phyloP scores from a whole-genome alignment of 37 sponge, comb jelly and placozoan genomes.

The Cladorhizidae sp. region DNA sequence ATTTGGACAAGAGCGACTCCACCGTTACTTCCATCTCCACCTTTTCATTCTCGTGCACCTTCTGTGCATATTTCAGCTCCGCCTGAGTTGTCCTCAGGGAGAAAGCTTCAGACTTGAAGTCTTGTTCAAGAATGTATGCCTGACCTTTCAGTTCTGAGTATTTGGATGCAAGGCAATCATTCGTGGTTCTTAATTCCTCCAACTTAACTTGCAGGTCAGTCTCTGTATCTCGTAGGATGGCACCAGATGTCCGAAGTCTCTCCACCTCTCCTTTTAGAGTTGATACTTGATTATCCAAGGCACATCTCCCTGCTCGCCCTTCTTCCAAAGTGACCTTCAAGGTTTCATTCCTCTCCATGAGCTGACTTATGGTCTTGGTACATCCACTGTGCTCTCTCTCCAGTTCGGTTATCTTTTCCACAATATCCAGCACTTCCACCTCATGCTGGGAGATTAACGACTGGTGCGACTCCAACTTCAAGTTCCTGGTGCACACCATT shows the following conservation, averaged over 20 bases:
- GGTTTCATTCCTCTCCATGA: constrained; percentile 16
- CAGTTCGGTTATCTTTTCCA: constrained; percentile 30
- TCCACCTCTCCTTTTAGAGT: not conserved
- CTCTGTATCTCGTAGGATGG: no score
- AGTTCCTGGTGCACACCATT: constrained; percentile 47
- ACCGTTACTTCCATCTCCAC: not conserved
- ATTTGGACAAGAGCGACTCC: constrained; percentile 12
- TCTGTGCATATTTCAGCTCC: constrained; percentile 20
- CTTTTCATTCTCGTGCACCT: not conserved
- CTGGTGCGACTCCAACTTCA: constrained; percentile 41
- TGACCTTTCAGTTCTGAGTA: not conserved
- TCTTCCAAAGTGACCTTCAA: constrained; percentile 8
- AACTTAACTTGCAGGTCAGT: constrained; percentile 23
- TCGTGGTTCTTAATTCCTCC: not conserved
- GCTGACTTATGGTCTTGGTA: not conserved
- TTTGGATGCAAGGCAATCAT: not conserved
- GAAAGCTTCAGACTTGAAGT: constrained; percentile 6
- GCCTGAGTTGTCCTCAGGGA: constrained; percentile 15
- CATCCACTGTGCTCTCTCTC: constrained; percentile 45
- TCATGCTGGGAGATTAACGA: constrained; percentile 23
- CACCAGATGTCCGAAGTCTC: no score
- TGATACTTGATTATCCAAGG: no score
- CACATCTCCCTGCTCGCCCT: no score
- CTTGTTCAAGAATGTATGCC: not conserved
- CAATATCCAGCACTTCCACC: constrained; percentile 32